Evolutionary conservation across 2,888 invertebrate genomes (phyloP).

Genomic region (Patella depressa): DNA sequence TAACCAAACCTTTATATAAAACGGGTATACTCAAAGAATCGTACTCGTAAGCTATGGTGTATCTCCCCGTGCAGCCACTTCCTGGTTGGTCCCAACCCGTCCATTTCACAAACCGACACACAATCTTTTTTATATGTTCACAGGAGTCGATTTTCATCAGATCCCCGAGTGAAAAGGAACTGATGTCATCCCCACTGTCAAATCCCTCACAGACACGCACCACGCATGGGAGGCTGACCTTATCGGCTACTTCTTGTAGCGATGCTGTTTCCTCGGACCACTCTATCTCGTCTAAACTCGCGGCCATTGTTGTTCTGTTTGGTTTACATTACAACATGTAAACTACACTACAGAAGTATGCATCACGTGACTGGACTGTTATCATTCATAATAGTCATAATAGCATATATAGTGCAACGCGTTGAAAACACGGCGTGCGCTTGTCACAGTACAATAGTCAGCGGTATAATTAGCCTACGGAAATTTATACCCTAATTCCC

Average conservation of each 20-base stretch:
- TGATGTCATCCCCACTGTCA: constrained; percentile 13
- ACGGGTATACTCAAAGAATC: constrained; percentile 13
- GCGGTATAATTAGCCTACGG: too few species aligned
- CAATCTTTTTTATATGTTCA: constrained; percentile 5
- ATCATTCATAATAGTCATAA: too few species aligned
- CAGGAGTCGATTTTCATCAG: constrained; percentile 24
- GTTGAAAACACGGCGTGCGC: too few species aligned
- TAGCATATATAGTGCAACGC: too few species aligned
- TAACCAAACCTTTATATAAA: constrained; percentile 14
- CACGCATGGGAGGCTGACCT: constrained; percentile 17
- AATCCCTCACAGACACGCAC: constrained; percentile 23
- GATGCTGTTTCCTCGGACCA: constrained; percentile 21
- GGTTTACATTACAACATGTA: too few species aligned
- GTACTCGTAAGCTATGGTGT: not conserved
- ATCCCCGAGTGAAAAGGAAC: constrained; percentile 16
- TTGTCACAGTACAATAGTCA: too few species aligned
- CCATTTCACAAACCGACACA: constrained; percentile 2
- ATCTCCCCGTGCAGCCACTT: not conserved
- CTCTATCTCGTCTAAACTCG: not conserved
- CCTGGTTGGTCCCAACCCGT: not conserved
- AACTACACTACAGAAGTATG: too few species aligned
- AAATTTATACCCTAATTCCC: too few species aligned
- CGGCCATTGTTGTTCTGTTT: not conserved
- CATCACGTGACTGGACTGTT: too few species aligned
- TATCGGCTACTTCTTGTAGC: constrained; percentile 18